Base-by-base conservation (phyloP, 2,113 vertebrate genomes). In the Dolichotis patagonum region DNA sequence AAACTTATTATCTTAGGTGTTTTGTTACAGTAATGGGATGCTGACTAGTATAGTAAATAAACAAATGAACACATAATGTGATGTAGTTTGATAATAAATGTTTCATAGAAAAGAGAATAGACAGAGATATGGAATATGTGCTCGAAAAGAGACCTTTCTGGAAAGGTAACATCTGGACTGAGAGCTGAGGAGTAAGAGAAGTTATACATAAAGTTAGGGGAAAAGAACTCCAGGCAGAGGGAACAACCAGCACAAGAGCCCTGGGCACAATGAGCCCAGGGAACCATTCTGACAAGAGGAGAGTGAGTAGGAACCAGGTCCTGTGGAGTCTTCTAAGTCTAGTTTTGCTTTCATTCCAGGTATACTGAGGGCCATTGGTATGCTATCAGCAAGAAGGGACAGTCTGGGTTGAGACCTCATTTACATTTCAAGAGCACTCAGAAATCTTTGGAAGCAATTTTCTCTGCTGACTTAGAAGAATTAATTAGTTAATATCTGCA, bases 401-500 rank as follows among this genome's bases (percentile, higher is more conserved):
- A 3, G 62, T 38, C 49, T 32, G 26, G 30, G 56, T 20, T 77
- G 88, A 90, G 94, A 85, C 85, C 86, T 97, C 91, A 92, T 93
- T 95, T 97, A 67, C 96, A 60, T 97, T 97, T 96, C 95, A 94
- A 95, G 90, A 97, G 84, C 14, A 88, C 88, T 96, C 86, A 35
- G 88, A 95, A 87, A 86, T 54, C 96, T 96, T 95, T 17, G 58
- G 62, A 94, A 96, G 88, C 88, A 92, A 88, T 95, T 92, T 95
- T 92, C 87, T 96, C 82, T 71, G 75, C 93, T 77, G 96, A 97
- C 35, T 95, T 87, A 35, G 85, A 67, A 94, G 96, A 94, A 97
- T 97, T 98, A 97, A 97, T 97, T 98, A 96, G 85, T 96, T 96
- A 93, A 96, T 96, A 96, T 93, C 94, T 92, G 91, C 26, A 71